Evolutionary conservation across 2,888 invertebrate genomes (phyloP), one percentile per base, ranked within the genome.

Genomic region (Oscheius sp.): DNA sequence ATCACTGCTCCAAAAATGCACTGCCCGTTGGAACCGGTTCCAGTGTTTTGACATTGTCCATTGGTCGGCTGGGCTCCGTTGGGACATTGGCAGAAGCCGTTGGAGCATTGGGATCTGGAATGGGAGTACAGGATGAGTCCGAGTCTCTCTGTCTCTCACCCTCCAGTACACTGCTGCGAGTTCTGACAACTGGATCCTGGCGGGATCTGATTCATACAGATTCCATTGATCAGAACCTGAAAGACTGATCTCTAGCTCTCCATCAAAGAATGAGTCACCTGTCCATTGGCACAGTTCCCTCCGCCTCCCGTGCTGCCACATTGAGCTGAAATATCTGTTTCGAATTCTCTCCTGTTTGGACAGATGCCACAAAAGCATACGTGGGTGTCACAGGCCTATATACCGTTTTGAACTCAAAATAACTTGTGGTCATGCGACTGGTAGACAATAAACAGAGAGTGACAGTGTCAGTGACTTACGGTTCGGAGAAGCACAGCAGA

Each of bases 321-420:
- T 63, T 63, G 63, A 21, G 62, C 63, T 62, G 73, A 73, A 65
- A 73, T 48, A 50, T 13, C 29, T 63, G 63, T 63, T 63, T 63
- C 47, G 32, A 48, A 60, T 42, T 42, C 42, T 42, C 42, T 42
- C 3, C n/a, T 63, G 29, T 63, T 47, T 63, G 50, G 48, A n/a
- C 63, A 63, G 63, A 32, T 53, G 66, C 7, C 5, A 10, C 65
- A 50, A 65, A 35, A 57, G 42, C 57, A 29, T 32, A 51, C 33
- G 9, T 11, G 53, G 50, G 32, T 42, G 42, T 42, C 42, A 42
- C 7, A 42, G 42, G 42, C 42, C 7, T 42, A 5, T 42, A 42
- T 42, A 42, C 42, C 42, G 42, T 42, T 42, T 42, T 7, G 42
- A 42, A 42, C 42, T 42, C 42, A 7, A 42, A 42, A 42, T 42